Evolutionary conservation across 2,113 vertebrate species (phyloP), one percentile per base, ranked within the genome.

Genomic region (Notiomystis cincta): DNA sequence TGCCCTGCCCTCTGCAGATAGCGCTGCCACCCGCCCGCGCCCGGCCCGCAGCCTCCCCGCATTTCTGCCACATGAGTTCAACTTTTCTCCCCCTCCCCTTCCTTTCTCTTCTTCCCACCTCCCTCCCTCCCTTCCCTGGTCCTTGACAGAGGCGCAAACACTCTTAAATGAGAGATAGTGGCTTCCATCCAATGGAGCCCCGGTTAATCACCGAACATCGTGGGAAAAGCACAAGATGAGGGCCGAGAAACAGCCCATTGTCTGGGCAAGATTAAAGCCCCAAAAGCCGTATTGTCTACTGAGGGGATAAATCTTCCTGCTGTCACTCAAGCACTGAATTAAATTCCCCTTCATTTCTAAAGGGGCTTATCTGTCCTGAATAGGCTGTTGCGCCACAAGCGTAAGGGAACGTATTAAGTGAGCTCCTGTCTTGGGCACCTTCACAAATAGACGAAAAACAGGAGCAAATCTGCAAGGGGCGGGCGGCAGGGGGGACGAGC

Each of bases 281-380:
- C 98, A 98, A 98, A 99, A 98, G 97, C 99, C 95, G 98, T 98
- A 99, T 99, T 99, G 99, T 99, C 99, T 98, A 90, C 96, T 88
- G 96, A 97, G 98, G 98, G 99, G 99, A 99, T 99, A 99, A 99
- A 99, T 99, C 99, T 99, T 99, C 99, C 98, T 98, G 99, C 99
- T 99, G 99, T 99, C 99, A 99, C 98, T 99, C 99, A 99, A 98
- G 98, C 97, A 94, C 98, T 98, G 99, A 99, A 99, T 99, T 99
- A 99, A 99, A 99, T 99, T 99, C 99, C 98, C 98, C 98, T 98
- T 98, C 98, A 96, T 98, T 99, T 98, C 99, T 98, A 99, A 99
- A 99, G 99, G 99, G 99, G 99, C 99, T 99, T 99, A 99, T 99
- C 99, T 99, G 98, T 98, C 90, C 98, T 99, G 99, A 99, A 99